Conservation (phyloP, 2,113 vertebrate genomes). For the Serilophus lunatus region DNA sequence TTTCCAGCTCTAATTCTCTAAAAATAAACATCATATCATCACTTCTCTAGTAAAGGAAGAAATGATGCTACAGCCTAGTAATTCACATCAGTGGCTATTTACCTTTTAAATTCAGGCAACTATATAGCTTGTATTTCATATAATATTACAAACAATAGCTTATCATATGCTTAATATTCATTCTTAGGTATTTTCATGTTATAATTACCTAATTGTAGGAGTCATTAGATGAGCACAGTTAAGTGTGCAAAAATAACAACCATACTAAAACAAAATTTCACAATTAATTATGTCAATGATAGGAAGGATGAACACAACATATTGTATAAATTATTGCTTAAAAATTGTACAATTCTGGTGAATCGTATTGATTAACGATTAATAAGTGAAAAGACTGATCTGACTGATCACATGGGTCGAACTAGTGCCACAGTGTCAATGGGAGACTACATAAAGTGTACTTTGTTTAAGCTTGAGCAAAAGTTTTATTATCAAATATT, state of each 20-base stretch:
- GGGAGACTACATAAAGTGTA: background rate
- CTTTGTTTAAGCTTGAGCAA: background rate
- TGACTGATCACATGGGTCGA: background rate
- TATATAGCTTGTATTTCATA: background rate
- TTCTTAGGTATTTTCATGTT: conserved; percentile 43
- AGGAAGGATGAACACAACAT: conserved; percentile 37
- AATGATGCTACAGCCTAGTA: background rate
- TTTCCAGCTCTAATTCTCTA: background rate
- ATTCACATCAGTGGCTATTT: conserved; percentile 5
- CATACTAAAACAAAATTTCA: conserved; percentile 48
- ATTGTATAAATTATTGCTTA: conserved; percentile 44
- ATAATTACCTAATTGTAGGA: conserved; percentile 26
- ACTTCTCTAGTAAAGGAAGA: background rate
- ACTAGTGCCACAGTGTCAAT: background rate
- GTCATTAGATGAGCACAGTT: conserved; percentile 49
- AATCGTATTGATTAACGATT: conserved; percentile 42
- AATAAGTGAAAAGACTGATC: conserved; percentile 29
- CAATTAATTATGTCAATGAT: conserved; percentile 39
- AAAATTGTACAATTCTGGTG: conserved; percentile 13
- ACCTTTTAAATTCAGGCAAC: conserved; percentile 16
- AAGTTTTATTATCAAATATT: background rate
- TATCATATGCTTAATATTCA: conserved; percentile 22
- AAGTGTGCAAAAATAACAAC: conserved; percentile 54
- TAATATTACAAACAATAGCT: conserved; percentile 28
- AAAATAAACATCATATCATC: background rate